Evolutionary conservation across 2,113 vertebrate genomes (phyloP).

Genomic region (Malurus alboscapulatus): DNA sequence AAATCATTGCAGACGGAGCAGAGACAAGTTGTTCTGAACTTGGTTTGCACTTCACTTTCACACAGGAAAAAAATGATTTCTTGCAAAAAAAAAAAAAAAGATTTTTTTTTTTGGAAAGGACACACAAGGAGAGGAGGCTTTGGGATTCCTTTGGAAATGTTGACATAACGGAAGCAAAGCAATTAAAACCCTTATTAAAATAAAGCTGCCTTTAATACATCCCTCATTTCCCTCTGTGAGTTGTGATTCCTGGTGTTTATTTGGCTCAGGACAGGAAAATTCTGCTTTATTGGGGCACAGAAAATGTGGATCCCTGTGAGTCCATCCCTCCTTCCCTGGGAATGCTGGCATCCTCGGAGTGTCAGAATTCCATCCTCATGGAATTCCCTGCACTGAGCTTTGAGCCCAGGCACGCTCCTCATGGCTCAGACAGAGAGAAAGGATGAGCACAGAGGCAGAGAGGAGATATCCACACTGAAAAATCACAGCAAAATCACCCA

Average conservation of each 20-base stretch:
- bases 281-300: background rate
- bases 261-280: slow-evolving; percentile 11
- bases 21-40: background rate
- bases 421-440: background rate
- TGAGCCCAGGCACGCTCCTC: background rate
- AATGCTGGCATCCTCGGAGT: background rate
- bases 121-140: background rate
- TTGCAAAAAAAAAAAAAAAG: background rate
- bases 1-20: slow-evolving; percentile 11
- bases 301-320: background rate
- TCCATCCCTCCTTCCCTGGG: too few species aligned
- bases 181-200: slow-evolving; percentile 66
- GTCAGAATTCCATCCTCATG: too few species aligned
- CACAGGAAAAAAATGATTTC: background rate
- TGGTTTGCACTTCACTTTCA: background rate
- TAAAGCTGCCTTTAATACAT: slow-evolving; percentile 49
- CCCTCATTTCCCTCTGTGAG: slow-evolving; percentile 48
- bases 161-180: slow-evolving; percentile 18
- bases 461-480: background rate
- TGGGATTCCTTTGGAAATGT: background rate
- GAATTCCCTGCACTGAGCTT: too few species aligned
- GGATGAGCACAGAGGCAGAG: background rate
- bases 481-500: background rate
- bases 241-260: slow-evolving; percentile 64
- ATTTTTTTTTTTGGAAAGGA: background rate